Percentiles rank a stretch among this genome's conserved stretches.
Conservation (phyloP, 35 echinoderm and acorn worm species). For the Ptychodera flava region DNA sequence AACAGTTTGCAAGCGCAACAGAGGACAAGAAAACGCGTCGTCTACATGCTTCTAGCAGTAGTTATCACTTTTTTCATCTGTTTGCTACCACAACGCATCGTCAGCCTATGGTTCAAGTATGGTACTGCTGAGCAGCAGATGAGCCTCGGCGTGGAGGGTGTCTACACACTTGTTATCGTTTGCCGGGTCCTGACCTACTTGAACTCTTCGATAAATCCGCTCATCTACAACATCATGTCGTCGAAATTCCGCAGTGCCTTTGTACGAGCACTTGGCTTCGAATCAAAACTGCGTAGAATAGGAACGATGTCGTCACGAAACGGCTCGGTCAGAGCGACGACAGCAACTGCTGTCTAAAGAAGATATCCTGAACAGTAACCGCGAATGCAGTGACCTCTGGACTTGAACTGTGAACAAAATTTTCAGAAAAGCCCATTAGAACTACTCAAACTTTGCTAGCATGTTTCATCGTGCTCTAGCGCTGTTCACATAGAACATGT, state of each 20-base stretch:
- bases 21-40: neutral
- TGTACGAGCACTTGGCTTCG: neutral
- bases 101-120: neutral
- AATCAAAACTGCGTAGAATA: neutral
- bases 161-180: neutral
- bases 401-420: no score
- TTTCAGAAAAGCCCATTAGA: no score
- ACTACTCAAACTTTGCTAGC: no score
- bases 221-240: slow-evolving; percentile 15
- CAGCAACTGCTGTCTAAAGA: no score
- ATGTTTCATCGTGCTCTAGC: no score
- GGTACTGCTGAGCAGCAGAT: neutral
- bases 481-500: no score
- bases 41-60: neutral
- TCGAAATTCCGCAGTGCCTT: neutral
- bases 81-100: neutral
- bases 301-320: neutral
- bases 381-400: no score
- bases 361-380: no score
- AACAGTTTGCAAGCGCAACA: neutral
- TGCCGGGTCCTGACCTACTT: neutral
- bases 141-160: neutral
- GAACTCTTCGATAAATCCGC: neutral
- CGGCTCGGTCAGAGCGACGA: neutral
- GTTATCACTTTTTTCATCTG: neutral